phyloP scores from a whole-genome alignment of 2,113 vertebrate species.

The Albula goreensis region DNA sequence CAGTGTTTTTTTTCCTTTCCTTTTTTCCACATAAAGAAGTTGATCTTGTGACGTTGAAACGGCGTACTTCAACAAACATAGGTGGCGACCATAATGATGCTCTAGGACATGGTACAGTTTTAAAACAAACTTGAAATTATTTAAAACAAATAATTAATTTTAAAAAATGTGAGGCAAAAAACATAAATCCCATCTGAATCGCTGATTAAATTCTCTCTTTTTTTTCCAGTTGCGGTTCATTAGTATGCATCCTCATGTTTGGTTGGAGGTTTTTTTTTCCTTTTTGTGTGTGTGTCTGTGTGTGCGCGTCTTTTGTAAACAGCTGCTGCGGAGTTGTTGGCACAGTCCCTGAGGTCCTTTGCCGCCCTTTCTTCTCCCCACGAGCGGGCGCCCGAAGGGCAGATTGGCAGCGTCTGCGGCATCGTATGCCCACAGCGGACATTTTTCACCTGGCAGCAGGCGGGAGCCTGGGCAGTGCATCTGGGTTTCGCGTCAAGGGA shows the following conservation, averaged over 20 bases:
- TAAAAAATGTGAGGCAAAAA: constrained; percentile 7
- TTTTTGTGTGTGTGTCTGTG: constrained; percentile 46
- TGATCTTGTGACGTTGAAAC: constrained; percentile 20
- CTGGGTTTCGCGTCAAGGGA: not conserved
- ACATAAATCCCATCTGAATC: constrained; percentile 49
- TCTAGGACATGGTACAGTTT: not conserved
- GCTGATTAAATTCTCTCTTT: constrained; percentile 62
- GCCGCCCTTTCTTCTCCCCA: constrained; percentile 42
- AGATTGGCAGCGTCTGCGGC: constrained; percentile 64
- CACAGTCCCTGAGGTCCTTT: constrained; percentile 63
- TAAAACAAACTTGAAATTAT: constrained; percentile 20
- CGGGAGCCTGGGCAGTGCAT: constrained; percentile 12
- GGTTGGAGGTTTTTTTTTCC: constrained; percentile 57
- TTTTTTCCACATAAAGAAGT: constrained; percentile 35
- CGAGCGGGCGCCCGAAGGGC: constrained; percentile 32
- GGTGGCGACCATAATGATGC: not conserved
- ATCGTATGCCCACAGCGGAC: constrained; percentile 51
- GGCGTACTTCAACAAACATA: not conserved
- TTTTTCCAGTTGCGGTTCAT: constrained; percentile 44
- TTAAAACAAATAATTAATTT: not conserved
- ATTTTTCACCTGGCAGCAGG: constrained; percentile 48
- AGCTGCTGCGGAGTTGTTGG: constrained; percentile 67
- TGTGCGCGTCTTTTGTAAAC: constrained; percentile 66
- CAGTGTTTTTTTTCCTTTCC: not conserved
- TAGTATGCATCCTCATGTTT: constrained; percentile 68